Conservation (phyloP, 2,113 vertebrate species). For the Silurus asotus region DNA sequence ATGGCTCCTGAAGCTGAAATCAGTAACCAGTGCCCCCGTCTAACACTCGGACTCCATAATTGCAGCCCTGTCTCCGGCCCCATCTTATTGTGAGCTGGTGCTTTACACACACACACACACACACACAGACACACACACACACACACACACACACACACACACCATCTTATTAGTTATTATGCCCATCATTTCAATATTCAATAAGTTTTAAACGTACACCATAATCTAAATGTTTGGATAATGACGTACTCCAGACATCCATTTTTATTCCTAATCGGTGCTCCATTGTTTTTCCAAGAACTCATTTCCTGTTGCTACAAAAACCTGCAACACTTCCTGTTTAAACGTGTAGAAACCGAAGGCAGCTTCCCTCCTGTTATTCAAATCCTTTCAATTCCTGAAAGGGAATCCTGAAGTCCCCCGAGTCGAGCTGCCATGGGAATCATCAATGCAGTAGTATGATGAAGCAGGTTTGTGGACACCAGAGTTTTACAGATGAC, state of each 20-base stretch:
- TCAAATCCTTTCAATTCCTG: neutral
- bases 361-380: neutral
- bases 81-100: slow-evolving; percentile 40
- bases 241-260: neutral
- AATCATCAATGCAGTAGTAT: too few relatives aligned
- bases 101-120: slow-evolving; percentile 51
- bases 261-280: neutral
- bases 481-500: too few relatives aligned
- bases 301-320: neutral
- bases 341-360: neutral
- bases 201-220: too few relatives aligned
- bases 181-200: slow-evolving; percentile 41
- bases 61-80: slow-evolving; percentile 49
- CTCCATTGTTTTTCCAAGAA: neutral
- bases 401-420: neutral
- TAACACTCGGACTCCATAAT: slow-evolving; percentile 60
- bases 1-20: slow-evolving; percentile 57
- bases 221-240: neutral
- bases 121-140: slow-evolving; percentile 53
- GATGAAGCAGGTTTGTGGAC: too few relatives aligned
- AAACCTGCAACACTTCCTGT: neutral
- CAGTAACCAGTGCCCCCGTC: slow-evolving; percentile 53
- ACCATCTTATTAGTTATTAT: slow-evolving; percentile 8
- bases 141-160: slow-evolving; percentile 51
- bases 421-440: too few relatives aligned